These are phyloP conservation scores for Staurois parvus DNA, from an alignment of 2,797 vertebrate species.

Conservation along the genomic window DNA sequence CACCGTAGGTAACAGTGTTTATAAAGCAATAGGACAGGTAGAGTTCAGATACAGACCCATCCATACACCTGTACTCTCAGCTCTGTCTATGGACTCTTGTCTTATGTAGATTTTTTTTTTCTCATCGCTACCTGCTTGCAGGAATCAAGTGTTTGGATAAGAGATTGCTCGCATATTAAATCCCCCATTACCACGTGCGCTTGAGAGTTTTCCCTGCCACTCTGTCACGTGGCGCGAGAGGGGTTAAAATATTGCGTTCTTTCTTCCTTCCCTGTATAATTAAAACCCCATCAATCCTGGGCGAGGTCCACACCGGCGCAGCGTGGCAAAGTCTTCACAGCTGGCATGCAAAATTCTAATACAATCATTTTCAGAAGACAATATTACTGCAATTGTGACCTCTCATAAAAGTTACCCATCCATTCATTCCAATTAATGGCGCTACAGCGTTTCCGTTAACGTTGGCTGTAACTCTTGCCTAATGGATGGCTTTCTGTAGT, in stretches of 20 bases:
- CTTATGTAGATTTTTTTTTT: no score
- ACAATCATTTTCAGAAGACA: constrained; percentile 75
- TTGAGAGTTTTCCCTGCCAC: neutral
- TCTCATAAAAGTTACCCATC: constrained; percentile 79
- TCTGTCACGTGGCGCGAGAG: neutral
- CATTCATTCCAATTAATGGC: constrained; percentile 80
- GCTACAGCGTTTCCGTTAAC: constrained; percentile 74
- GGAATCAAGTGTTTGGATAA: no score
- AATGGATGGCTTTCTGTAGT: constrained; percentile 76
- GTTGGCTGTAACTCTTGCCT: constrained; percentile 75
- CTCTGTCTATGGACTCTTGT: no score
- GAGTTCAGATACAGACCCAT: no score
- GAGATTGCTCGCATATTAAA: no score
- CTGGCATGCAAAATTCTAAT: constrained; percentile 75
- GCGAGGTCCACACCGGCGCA: constrained; percentile 54
- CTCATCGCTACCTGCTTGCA: no score
- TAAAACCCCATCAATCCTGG: constrained; percentile 73
- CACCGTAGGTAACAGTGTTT: no score
- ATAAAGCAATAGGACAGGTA: no score
- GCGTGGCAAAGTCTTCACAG: constrained; percentile 68
- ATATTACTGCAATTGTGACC: constrained; percentile 77
- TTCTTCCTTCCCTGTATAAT: constrained; percentile 65
- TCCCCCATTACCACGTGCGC: neutral
- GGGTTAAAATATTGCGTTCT: constrained; percentile 2
- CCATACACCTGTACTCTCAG: no score